Evolutionary conservation across 2,888 invertebrate species (phyloP).

Genomic region (Nasonia oneida): DNA sequence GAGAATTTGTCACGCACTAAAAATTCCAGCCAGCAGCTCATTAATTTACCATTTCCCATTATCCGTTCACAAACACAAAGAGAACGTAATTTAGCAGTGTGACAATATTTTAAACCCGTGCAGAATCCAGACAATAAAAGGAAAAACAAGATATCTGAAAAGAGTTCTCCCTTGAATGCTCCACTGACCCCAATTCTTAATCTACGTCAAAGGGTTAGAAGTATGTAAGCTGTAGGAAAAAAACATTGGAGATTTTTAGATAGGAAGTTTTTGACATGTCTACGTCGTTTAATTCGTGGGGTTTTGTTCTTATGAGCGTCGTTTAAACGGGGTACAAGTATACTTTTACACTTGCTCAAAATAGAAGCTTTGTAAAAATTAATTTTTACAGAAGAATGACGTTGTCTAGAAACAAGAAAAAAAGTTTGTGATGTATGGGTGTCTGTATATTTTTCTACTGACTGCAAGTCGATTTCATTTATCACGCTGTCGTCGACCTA

Average conservation of each 20-base stretch:
- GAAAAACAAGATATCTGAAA: not conserved
- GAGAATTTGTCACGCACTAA: slow-evolving; percentile 21
- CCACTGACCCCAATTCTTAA: slow-evolving; percentile 25
- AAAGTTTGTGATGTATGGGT: not conserved
- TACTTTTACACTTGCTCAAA: too few species aligned
- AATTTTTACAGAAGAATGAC: too few species aligned
- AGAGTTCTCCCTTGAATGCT: not conserved
- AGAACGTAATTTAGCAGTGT: slow-evolving; percentile 14
- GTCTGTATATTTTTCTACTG: slow-evolving; percentile 20
- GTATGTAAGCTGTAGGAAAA: not conserved
- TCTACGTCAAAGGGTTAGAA: slow-evolving; percentile 7
- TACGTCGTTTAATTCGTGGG: too few species aligned
- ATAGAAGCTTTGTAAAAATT: too few species aligned
- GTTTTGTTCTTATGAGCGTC: too few species aligned
- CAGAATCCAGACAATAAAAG: not conserved
- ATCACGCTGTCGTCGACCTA: slow-evolving; percentile 61
- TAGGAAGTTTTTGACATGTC: too few species aligned
- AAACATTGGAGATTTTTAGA: not conserved
- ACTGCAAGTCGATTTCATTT: slow-evolving; percentile 66
- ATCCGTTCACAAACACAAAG: not conserved
- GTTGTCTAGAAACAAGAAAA: too few species aligned
- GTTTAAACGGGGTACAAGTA: too few species aligned
- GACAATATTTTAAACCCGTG: slow-evolving; percentile 14
- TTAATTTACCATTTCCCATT: slow-evolving; percentile 4
- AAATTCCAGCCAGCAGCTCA: slow-evolving; percentile 15